Evolutionary conservation across 2,113 vertebrate species (phyloP).

Genomic region (Junco hyemalis): DNA sequence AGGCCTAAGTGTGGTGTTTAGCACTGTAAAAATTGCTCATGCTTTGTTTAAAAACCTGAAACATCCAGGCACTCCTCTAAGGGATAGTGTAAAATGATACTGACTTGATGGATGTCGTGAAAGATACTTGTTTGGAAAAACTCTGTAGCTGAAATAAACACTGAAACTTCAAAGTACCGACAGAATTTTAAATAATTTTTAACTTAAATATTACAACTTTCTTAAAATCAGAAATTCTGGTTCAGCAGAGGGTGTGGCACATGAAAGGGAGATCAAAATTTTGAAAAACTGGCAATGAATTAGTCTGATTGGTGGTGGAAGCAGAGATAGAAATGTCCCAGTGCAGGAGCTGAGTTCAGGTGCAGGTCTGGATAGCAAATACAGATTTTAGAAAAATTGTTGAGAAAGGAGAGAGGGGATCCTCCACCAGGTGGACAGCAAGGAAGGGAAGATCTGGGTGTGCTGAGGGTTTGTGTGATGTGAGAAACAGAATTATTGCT

Average conservation of each 20-base stretch:
- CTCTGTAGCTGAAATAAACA: not conserved
- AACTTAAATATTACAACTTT: not conserved
- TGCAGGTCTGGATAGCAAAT: not conserved
- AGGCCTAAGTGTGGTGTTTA: not conserved
- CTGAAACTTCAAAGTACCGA: not conserved
- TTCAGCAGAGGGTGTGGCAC: not conserved
- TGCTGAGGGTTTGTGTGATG: not conserved
- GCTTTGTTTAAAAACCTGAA: not conserved
- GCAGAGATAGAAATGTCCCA: not conserved
- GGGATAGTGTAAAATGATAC: not conserved
- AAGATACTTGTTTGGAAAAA: not conserved
- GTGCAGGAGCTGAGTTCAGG: not conserved
- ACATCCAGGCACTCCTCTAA: not conserved
- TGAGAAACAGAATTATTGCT: not conserved
- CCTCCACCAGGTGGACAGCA: not conserved
- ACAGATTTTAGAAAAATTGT: not conserved
- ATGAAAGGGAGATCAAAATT: not conserved
- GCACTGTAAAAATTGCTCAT: not conserved
- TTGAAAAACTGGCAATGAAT: not conserved
- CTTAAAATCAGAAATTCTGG: not conserved
- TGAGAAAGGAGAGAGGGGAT: not conserved
- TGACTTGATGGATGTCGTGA: not conserved
- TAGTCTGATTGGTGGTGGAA: not conserved
- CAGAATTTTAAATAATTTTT: not conserved
- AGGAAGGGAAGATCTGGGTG: accelerated